Evolutionary conservation across 2,113 vertebrate species (phyloP), one percentile per base, ranked within the genome.

Genomic region (Triplophysa tibetana): DNA sequence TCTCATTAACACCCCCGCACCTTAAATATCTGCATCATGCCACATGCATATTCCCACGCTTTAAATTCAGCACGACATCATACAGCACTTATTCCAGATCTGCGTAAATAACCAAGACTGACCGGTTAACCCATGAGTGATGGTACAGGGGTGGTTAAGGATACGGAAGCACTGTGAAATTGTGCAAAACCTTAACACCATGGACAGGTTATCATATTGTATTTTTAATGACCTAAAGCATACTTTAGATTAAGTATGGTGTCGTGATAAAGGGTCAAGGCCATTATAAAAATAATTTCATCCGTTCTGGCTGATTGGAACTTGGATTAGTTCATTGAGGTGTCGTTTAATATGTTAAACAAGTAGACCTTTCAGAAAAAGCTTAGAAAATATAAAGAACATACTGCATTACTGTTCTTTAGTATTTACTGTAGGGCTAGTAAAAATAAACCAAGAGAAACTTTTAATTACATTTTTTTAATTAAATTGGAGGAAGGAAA

Each of bases 1-100:
- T 87, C 85, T 74, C 80, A 80, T 85, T 89, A 89, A 88, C 84
- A 81, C 80, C 73, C 6, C 78, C 81, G 70, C 85, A 50, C 43
- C 70, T 82, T 81, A 78, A 80, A 84, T 23, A 83, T 80, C 33
- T 8, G 69, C 45, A 86, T 87, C 83, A 87, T 78, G 79, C 86
- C 88, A 88, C 74, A 70, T 88, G 80, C 84, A 63, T 82, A 82
- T 26, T 26, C 70, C 58, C 64, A 56, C 45, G 23, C 62, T 52
- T 61, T 72, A 52, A 62, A 79, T 79, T 72, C 52, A 52, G 58
- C 23, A 63, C 29, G 23, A 8, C 54, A n/a, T 56, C 19, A 56
- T n/a, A 14, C 7, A 7, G 6, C 4, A 26, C 8, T 29, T 13
- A 38, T 50, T 24, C 26, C 54, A 62, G 24, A 52, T 56, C 38